phyloP scores from a whole-genome alignment of 2,113 vertebrate species.

The Spea multiplicata region DNA sequence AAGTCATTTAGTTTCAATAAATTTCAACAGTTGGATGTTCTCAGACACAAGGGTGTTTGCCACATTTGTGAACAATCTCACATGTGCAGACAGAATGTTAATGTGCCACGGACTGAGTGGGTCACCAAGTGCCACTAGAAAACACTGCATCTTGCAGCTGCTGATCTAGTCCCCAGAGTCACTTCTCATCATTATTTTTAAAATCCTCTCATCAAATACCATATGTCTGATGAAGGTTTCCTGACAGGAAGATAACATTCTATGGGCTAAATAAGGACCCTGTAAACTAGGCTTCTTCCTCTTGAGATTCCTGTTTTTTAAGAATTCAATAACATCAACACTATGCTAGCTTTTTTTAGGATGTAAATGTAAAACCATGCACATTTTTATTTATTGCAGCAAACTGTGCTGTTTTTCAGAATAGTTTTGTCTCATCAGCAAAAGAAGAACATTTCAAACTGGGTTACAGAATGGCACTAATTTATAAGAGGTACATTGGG shows the following conservation, averaged over 20 bases:
- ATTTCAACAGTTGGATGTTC: background rate
- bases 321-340: conserved; percentile 10
- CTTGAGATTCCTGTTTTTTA: conserved; percentile 31
- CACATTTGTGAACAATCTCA: background rate
- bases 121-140: background rate
- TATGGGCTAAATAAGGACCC: conserved; percentile 36
- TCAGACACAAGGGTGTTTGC: background rate
- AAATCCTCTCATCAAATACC: conserved; percentile 35
- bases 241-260: conserved; percentile 45
- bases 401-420: background rate
- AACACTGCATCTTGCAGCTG: conserved; percentile 25
- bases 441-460: background rate
- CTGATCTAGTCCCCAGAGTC: conserved; percentile 6
- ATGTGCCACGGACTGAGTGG: background rate
- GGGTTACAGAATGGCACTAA: no score
- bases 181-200: conserved; percentile 34
- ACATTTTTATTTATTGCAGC: background rate
- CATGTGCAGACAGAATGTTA: background rate
- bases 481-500: no score
- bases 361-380: background rate
- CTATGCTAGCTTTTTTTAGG: background rate
- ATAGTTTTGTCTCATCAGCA: background rate
- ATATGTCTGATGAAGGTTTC: conserved; percentile 40
- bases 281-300: conserved; percentile 36
- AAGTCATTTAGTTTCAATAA: background rate